Evolutionary conservation across 1,140 invertebrate species (phyloP), one percentile per base, ranked within the genome.

Genomic region (Zaprionus taronus): DNA sequence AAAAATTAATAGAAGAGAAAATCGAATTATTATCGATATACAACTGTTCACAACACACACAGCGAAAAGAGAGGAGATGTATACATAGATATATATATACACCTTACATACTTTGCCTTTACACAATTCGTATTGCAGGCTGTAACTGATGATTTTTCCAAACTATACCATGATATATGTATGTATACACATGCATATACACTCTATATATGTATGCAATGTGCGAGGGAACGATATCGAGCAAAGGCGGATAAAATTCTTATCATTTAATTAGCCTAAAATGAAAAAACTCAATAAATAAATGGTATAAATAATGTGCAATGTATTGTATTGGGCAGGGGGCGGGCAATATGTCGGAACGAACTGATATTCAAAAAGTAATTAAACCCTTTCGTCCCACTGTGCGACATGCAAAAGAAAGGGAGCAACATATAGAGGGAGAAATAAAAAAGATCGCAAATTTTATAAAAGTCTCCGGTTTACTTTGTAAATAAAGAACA

Each of bases 191-290:
- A 62, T 51, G 63, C n/a, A 49, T 49, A 49, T 49, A 20, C 38
- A n/a, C 41, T 17, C 41, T 51, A 24, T 51, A 22, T 49, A 22
- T 51, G 11, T 24, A 20, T 41, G 47, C 31, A 34, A 17, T 47
- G 41, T 47, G 41, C 41, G 5, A 47, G 7, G n/a, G n/a, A 47
- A 47, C 38, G 38, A 41, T 64, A 72, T 28, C 26, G 51, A 78
- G 51, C 74, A 26, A 64, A 26, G 60, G 58, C 67, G 76, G 76
- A 41, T 80, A 78, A 56, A 72, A 71, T 74, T 79, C 55, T 63
- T 84, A 71, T 84, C 41, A 77, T 89, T 84, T 73, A 83, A 81
- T 69, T 89, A 87, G 84, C 75, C 66, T 89, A 89, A 89, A 79
- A 65, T 62, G 15, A 44, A 70, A 64, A 64, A 58, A 51, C 38